Base-by-base conservation (phyloP, 2,888 invertebrate genomes). In the Calliopum simillimum region DNA sequence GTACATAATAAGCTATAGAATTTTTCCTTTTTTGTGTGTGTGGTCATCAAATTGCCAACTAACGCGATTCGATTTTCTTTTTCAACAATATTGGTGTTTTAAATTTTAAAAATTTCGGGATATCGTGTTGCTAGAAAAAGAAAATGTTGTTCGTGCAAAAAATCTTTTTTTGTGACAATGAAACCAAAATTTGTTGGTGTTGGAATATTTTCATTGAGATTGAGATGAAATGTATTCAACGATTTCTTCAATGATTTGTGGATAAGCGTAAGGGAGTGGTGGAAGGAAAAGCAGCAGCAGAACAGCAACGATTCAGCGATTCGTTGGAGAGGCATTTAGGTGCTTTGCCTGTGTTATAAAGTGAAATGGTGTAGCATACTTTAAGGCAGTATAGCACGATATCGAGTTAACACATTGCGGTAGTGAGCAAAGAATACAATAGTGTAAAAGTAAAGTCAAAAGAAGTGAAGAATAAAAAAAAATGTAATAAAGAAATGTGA, bases 1-100 rank as follows among this genome's bases (percentile, higher is more conserved):
- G 79, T 77, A 77, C 76, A 79, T 78, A 82, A 81, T 77, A 81
- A 78, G 81, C 19, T 19, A 65, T 44, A 55, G 62, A 49, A 71
- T 53, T 66, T 53, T 49, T 25, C 16, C 16, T 61, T 46, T 23
- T 61, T 33, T 33, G 33, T 33, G 33, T 19, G 43, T 33, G 33
- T 19, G 5, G 6, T 51, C 19, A 51, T 21, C 23, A n/a, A 55
- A 21, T 55, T 58, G n/a, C 21, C 33, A 33, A 33, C 33, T 8
- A 33, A 33, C 33, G 33, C 33, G 33, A 33, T 8, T 33, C 5
- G 33, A 33, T 33, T 33, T 33, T 33, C 33, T 33, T 33, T 33
- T 33, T 33, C 33, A 2, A 49, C 49, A 33, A 33, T 8, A 33
- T 33, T 6, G 8, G 8, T 33, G 8, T 8, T 33, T 33, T 6